Percentiles rank a stretch among this genome's conserved stretches.
phyloP scores from a whole-genome alignment of 2,113 vertebrate species.

The Labeo catla region DNA sequence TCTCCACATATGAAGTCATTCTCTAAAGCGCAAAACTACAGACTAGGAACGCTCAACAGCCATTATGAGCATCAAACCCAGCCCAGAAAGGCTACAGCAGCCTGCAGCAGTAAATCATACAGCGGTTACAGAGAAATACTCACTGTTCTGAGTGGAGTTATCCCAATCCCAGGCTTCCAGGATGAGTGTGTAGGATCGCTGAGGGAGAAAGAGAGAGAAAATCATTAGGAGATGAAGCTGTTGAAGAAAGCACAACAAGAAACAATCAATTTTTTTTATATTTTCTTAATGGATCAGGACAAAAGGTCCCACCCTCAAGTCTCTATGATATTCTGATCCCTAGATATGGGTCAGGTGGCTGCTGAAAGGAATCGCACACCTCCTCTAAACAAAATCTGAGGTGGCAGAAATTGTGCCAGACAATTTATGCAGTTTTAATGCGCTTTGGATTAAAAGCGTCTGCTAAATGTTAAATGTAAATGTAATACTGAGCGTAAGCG shows the following conservation, averaged over 20 bases:
- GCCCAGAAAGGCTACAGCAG: background rate
- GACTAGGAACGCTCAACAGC: background rate
- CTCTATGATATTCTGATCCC: too few relatives aligned
- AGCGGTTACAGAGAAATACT: slow-evolving; percentile 68
- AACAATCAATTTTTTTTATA: background rate
- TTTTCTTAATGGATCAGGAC: background rate
- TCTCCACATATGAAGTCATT: background rate
- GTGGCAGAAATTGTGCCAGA: background rate
- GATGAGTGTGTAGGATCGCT: slow-evolving; percentile 91
- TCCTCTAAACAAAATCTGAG: background rate
- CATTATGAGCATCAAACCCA: background rate
- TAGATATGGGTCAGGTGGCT: background rate
- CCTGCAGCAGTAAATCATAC: background rate
- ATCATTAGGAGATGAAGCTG: background rate
- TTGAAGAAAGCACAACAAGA: slow-evolving; percentile 6
- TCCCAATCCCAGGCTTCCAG: slow-evolving; percentile 97
- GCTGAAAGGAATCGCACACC: background rate
- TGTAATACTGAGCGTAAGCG: background rate
- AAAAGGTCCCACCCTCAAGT: background rate
- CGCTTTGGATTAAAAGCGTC: background rate
- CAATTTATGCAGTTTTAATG: background rate
- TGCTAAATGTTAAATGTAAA: slow-evolving; percentile 11
- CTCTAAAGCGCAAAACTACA: background rate
- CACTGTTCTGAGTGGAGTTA: slow-evolving; percentile 86
- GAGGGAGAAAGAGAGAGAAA: slow-evolving; percentile 50